phyloP scores from a whole-genome alignment of 2,113 vertebrate genomes.

The Shinisaurus crocodilurus region DNA sequence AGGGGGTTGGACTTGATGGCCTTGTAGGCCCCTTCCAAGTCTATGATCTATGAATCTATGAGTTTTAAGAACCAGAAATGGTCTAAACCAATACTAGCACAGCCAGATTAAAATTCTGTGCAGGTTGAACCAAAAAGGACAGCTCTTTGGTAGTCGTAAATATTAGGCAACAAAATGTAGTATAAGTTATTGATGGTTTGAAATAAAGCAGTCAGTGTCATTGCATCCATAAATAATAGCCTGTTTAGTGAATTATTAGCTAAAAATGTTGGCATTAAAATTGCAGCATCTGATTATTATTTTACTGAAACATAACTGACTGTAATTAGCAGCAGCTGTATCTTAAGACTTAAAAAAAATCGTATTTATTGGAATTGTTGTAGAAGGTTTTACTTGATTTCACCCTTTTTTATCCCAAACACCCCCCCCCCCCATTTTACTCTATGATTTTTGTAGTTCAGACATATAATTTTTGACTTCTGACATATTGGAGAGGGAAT shows the following conservation, averaged over 20 bases:
- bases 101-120: neutral
- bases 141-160: neutral
- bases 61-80: neutral
- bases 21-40: too few relatives aligned
- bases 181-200: conserved; percentile 1
- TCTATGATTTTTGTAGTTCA: conserved; percentile 59
- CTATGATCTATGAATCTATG: too few relatives aligned
- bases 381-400: neutral
- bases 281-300: neutral
- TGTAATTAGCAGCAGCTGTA: neutral
- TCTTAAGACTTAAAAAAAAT: neutral
- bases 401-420: neutral
- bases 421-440: conserved; percentile 19
- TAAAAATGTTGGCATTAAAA: neutral
- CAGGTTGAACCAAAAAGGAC: neutral
- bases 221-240: neutral
- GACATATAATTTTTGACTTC: conserved; percentile 59
- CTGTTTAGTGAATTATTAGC: conserved; percentile 8
- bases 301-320: neutral
- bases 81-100: neutral
- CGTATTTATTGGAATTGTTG: neutral
- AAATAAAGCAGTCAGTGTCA: neutral
- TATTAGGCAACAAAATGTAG: neutral
- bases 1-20: too few relatives aligned
- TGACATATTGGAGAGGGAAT: conserved; percentile 49